phyloP scores from a whole-genome alignment of 1,140 invertebrate genomes.

The Aphidius gifuensis region DNA sequence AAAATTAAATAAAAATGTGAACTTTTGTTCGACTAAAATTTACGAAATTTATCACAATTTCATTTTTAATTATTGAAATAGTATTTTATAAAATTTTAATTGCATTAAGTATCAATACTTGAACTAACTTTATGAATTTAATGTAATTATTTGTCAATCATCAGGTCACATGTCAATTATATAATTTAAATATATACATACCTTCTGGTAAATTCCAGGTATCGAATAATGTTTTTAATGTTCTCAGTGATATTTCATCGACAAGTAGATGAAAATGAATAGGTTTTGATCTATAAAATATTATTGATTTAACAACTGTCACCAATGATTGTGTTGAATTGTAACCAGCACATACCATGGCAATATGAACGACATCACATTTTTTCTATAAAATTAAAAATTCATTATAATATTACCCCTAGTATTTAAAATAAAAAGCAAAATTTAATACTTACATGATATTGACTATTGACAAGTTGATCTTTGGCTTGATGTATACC shows the following conservation, averaged over 20 bases:
- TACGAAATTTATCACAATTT: too few relatives aligned
- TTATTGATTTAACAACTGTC: conserved; percentile 83
- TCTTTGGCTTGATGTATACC: too few relatives aligned
- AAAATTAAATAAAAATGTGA: too few relatives aligned
- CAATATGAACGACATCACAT: conserved; percentile 84
- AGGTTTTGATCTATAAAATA: conserved; percentile 84
- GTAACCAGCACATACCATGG: conserved; percentile 86
- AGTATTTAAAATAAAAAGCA: background rate
- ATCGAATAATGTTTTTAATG: conserved; percentile 75
- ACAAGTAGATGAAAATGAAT: conserved; percentile 87
- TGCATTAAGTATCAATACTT: too few relatives aligned
- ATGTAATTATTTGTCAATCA: background rate
- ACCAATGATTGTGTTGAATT: conserved; percentile 82
- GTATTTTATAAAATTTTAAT: too few relatives aligned
- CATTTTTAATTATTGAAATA: too few relatives aligned
- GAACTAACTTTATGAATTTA: too few relatives aligned
- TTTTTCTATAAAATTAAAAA: conserved; percentile 49
- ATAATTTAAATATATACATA: conserved; percentile 44
- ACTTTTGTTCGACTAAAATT: too few relatives aligned
- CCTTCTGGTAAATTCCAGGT: conserved; percentile 86
- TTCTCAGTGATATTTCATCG: conserved; percentile 72
- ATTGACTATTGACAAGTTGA: too few relatives aligned
- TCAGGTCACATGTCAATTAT: conserved; percentile 21
- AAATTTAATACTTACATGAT: too few relatives aligned
- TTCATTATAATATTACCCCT: background rate